These are phyloP conservation scores for Orbicella faveolata DNA, from an alignment of 64 coral and sea anemone genomes.

Conservation along the genomic window DNA sequence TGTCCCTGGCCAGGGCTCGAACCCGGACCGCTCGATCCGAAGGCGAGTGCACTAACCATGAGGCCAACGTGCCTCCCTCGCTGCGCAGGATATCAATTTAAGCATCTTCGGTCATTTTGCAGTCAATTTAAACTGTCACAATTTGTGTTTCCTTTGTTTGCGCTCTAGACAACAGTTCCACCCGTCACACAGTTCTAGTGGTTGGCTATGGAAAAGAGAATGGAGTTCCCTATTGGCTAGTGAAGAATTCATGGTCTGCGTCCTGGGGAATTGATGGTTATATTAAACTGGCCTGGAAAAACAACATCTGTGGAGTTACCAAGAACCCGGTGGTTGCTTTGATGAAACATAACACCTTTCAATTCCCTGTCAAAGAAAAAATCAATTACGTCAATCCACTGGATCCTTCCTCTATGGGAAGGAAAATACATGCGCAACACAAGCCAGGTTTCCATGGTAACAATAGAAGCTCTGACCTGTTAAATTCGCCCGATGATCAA, in stretches of 20 bases:
- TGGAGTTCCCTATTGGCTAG: conserved; percentile 85
- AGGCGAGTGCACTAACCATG: no score
- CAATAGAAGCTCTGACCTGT: background rate
- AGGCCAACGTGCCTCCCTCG: no score
- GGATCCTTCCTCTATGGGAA: conserved; percentile 59
- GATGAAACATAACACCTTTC: conserved; percentile 79
- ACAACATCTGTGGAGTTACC: conserved; percentile 89
- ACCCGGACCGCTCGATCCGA: no score
- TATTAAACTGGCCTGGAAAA: conserved; percentile 86
- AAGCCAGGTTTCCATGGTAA: conserved; percentile 40
- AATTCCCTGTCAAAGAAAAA: conserved; percentile 83
- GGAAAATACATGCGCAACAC: conserved; percentile 57
- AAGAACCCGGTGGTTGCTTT: conserved; percentile 83
- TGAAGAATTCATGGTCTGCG: conserved; percentile 93
- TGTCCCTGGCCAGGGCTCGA: no score
- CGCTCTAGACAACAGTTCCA: conserved; percentile 71
- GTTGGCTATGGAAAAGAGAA: conserved; percentile 91
- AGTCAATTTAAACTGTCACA: no score
- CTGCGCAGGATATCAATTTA: no score
- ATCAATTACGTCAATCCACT: conserved; percentile 50
- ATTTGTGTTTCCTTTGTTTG: background rate
- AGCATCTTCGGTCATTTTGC: background rate
- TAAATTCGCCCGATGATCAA: background rate
- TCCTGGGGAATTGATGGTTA: conserved; percentile 97
- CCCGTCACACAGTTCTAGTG: conserved; percentile 84